Evolutionary conservation across 1,140 invertebrate species (phyloP), one percentile per base, ranked within the genome.

Genomic region (Asbolus verrucosus): DNA sequence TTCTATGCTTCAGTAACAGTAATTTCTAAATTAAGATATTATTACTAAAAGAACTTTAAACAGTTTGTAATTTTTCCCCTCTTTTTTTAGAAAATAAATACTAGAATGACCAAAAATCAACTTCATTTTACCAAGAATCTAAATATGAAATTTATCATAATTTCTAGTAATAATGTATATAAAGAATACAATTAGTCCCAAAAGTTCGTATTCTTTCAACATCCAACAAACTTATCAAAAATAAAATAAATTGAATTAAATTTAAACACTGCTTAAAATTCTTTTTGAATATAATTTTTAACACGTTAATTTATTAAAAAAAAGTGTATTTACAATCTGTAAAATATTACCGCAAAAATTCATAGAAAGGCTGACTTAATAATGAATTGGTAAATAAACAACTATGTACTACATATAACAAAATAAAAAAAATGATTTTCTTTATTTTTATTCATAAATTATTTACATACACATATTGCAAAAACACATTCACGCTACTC

Each of bases 291-390:
- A 50, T 38, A 13, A 65, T 65, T 61, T 66, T n/a, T n/a, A n/a
- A n/a, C 21, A 38, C 19, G 41, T 65, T 63, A 46, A 16, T 31
- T 33, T 54, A 6, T 65, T 14, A 70, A 71, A 67, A 41, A 63
- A 54, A 39, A 66, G 72, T 61, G 65, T 61, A 43, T 19, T 21
- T 41, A 39, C 11, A 69, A 36, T 43, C 4, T 59, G 75, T 76
- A 76, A 76, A 76, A 76, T 76, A 76, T 74, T 76, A 76, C 75
- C 75, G 75, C 75, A 76, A 74, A 69, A 67, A 39, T 66, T 36
- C 3, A 50, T n/a, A 38, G 46, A 69, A 38, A 24, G n/a, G n/a
- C n/a, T n/a, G n/a, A 30, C 13, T 4, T 16, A 36, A 14, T 16
- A 66, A 11, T 16, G 15, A 30, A 21, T 59, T 38, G 33, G 19